phyloP scores from a whole-genome alignment of 2,888 invertebrate genomes.

The Slavum lentiscoides region DNA sequence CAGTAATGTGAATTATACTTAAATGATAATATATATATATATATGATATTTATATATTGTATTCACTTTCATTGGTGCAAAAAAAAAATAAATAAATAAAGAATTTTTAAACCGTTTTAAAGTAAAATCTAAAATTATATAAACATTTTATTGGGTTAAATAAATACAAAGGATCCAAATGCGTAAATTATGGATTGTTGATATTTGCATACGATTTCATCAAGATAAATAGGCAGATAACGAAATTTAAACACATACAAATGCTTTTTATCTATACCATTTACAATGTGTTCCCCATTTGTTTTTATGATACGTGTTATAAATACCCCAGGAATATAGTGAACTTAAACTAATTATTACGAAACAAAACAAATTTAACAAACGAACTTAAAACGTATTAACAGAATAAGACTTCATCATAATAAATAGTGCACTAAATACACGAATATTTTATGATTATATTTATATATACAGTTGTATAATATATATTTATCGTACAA shows the following conservation, averaged over 20 bases:
- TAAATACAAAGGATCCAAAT: not conserved
- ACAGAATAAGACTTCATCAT: slow-evolving; percentile 5
- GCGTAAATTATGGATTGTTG: not conserved
- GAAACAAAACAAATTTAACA: slow-evolving; percentile 22
- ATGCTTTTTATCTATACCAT: not conserved
- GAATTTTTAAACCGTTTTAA: not conserved
- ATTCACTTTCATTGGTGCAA: not conserved
- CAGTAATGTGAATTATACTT: not conserved
- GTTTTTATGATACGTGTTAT: not conserved
- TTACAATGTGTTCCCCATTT: not conserved
- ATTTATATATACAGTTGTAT: not conserved
- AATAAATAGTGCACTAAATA: slow-evolving; percentile 23
- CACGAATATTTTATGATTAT: not conserved
- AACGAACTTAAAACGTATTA: slow-evolving; percentile 16
- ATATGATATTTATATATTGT: not conserved
- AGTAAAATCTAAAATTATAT: not conserved
- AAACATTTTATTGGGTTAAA: not conserved
- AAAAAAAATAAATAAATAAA: not conserved
- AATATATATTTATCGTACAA: slow-evolving; percentile 46
- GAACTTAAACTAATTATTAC: not conserved
- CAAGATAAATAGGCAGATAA: not conserved
- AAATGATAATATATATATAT: not conserved
- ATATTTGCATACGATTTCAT: not conserved
- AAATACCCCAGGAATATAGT: slow-evolving; percentile 8
- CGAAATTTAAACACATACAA: not conserved